Evolutionary conservation across 2,888 invertebrate species (phyloP).

Genomic region (Caenorhabditis sp.): DNA sequence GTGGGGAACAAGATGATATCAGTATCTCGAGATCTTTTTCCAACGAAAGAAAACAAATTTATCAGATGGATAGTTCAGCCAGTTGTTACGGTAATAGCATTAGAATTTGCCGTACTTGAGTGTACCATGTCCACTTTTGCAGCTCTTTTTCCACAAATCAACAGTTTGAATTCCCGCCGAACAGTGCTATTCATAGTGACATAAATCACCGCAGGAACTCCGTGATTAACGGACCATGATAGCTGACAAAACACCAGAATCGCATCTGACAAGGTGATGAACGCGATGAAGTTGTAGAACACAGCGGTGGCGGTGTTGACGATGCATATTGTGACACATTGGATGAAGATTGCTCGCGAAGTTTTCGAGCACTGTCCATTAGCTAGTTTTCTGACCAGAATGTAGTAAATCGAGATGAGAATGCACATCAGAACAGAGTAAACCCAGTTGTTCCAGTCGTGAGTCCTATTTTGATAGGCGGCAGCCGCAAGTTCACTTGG

Average conservation of each 20-base stretch:
- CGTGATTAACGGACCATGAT: constrained; percentile 32
- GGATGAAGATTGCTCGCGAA: constrained; percentile 48
- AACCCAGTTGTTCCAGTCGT: constrained; percentile 51
- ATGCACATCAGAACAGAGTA: constrained; percentile 36
- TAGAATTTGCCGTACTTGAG: no score
- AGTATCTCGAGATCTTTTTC: no score
- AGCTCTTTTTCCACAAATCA: background rate
- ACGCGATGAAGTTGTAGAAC: constrained; percentile 31
- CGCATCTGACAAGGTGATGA: constrained; percentile 30
- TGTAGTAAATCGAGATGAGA: constrained; percentile 30
- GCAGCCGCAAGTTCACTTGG: constrained; percentile 29
- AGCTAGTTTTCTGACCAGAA: constrained; percentile 34
- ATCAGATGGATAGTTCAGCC: no score
- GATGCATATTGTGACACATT: constrained; percentile 48
- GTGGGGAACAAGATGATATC: no score
- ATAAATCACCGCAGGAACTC: constrained; percentile 16
- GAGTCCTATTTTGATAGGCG: constrained; percentile 30
- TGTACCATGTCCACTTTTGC: no score
- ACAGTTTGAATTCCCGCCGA: constrained; percentile 29
- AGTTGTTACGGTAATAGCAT: no score
- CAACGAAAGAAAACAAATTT: no score
- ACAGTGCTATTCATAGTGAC: no score
- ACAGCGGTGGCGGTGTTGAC: constrained; percentile 43
- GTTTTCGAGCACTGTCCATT: constrained; percentile 44
- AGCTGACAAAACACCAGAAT: constrained; percentile 31